A percentile compares a stretch with the other conserved stretches of the same genome.
Evolutionary conservation across 1,140 invertebrate genomes (phyloP).

Genomic region (Micrasema minimum): DNA sequence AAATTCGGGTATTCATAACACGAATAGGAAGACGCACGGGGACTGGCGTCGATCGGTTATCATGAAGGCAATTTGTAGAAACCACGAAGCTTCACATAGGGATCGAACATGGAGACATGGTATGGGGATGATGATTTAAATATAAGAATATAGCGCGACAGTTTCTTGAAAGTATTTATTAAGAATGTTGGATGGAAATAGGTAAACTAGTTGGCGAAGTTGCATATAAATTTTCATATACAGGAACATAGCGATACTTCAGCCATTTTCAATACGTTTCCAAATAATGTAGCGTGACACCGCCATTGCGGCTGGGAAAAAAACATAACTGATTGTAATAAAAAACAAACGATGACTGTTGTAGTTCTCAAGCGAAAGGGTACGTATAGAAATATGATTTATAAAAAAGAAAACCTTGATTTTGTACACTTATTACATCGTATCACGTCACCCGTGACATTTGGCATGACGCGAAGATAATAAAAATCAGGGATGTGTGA

Average conservation of each 20-base stretch:
- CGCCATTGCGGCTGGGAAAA: constrained; percentile 10
- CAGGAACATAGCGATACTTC: not conserved
- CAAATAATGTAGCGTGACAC: constrained; percentile 34
- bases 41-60: too few species aligned
- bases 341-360: constrained; percentile 22
- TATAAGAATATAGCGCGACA: too few species aligned
- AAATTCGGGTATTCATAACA: too few species aligned
- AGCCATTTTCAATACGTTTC: not conserved
- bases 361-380: constrained; percentile 20
- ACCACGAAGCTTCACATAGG: too few species aligned
- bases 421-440: constrained; percentile 40
- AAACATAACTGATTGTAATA: constrained; percentile 16
- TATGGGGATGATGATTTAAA: too few species aligned
- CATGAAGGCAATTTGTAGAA: too few species aligned
- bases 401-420: constrained; percentile 22
- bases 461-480: constrained; percentile 35
- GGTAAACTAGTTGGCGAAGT: too few species aligned
- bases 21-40: too few species aligned
- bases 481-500: constrained; percentile 38
- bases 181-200: too few species aligned
- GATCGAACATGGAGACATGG: too few species aligned
- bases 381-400: constrained; percentile 18
- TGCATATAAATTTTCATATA: not conserved
- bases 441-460: constrained; percentile 46
- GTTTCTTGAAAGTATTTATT: too few species aligned